Percentiles rank a stretch among this genome's conserved stretches.
These are phyloP conservation scores for Idris sp. DNA, from an alignment of 1,140 invertebrate species.

Conservation along the genomic window DNA sequence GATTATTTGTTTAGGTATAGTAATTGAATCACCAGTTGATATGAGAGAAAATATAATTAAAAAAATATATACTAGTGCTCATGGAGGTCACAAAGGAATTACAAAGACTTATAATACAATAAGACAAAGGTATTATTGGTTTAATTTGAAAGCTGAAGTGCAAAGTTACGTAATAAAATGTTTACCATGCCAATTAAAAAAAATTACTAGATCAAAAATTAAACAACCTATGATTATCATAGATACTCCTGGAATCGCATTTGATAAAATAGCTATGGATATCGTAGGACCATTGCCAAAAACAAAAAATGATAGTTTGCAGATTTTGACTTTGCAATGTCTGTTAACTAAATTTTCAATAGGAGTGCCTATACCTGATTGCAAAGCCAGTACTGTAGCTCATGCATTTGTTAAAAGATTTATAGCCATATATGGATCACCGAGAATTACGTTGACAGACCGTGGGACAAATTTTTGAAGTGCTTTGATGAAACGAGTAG, in stretches of 20 bases:
- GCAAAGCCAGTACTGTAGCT: not conserved
- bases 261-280: conserved; percentile 4
- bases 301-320: not conserved
- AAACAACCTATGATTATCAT: not conserved
- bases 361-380: not conserved
- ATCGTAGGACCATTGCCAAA: not conserved
- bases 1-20: not conserved
- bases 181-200: not conserved
- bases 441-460: conserved; percentile 1
- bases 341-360: not conserved
- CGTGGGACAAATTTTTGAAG: conserved; percentile 3
- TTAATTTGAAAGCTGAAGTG: not conserved
- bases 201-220: not conserved
- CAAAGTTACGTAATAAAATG: not conserved
- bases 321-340: conserved; percentile 1
- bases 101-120: not conserved
- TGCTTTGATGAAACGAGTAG: not conserved
- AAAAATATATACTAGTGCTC: not conserved
- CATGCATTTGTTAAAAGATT: conserved; percentile 5
- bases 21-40: not conserved
- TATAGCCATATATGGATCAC: conserved; percentile 3
- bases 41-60: conserved; percentile 3
- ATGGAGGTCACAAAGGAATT: not conserved
- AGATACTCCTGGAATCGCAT: not conserved
- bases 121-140: not conserved